These are phyloP conservation scores for Collichthys lucidus DNA, from an alignment of 2,113 vertebrate genomes.

Conservation along the genomic window DNA sequence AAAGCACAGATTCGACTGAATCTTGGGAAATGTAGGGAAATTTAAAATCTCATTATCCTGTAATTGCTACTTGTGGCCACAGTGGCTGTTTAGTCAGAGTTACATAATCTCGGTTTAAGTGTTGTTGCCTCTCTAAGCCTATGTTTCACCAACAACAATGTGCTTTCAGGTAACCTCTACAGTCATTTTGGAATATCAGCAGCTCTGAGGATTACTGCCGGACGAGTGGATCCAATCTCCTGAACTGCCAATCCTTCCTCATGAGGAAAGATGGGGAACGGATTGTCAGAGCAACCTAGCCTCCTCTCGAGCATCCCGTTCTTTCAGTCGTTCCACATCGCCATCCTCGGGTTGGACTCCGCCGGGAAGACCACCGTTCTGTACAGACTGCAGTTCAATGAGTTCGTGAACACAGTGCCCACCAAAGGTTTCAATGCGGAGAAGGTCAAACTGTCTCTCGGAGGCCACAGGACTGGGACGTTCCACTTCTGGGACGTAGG, in stretches of 20 bases:
- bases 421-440: constrained; percentile 98
- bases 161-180: constrained; percentile 69
- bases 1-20: background rate
- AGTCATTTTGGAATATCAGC: constrained; percentile 44
- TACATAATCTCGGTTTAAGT: background rate
- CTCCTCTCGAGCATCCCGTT: constrained; percentile 89
- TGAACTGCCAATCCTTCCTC: constrained; percentile 48
- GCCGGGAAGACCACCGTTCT: constrained; percentile 97
- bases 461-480: constrained; percentile 89
- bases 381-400: constrained; percentile 96
- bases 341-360: constrained; percentile 94
- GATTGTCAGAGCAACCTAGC: constrained; percentile 92
- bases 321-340: constrained; percentile 95
- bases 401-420: constrained; percentile 98
- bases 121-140: too few relatives aligned
- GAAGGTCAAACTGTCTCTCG: constrained; percentile 93
- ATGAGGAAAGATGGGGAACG: constrained; percentile 95
- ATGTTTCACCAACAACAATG: constrained; percentile 12
- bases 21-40: background rate
- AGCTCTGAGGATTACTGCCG: constrained; percentile 32
- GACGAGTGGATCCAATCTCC: constrained; percentile 22
- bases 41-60: background rate
- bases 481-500: constrained; percentile 99
- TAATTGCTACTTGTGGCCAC: background rate
- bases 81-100: background rate